Evolutionary conservation across 2,888 invertebrate species (phyloP).

Genomic region (Drosophila kokeensis): DNA sequence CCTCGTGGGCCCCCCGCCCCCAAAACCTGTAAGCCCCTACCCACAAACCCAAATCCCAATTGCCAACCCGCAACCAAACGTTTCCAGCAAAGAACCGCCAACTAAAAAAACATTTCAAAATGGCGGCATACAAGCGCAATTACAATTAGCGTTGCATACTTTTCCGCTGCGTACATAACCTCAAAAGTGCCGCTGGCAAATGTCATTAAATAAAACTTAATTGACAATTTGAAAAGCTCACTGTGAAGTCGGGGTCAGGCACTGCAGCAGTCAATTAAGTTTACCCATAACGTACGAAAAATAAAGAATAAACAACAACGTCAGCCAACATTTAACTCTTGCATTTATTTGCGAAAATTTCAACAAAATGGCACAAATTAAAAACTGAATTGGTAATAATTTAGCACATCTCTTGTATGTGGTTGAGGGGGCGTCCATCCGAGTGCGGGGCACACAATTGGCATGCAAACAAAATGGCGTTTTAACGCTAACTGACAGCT

Average conservation of each 20-base stretch:
- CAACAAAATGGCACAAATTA: slow-evolving; percentile 75
- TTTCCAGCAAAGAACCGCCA: slow-evolving; percentile 8
- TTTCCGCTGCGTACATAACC: slow-evolving; percentile 64
- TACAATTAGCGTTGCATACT: slow-evolving; percentile 78
- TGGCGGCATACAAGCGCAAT: slow-evolving; percentile 67
- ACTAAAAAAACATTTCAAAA: slow-evolving; percentile 67
- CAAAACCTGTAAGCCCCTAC: neutral
- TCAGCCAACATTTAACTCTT: slow-evolving; percentile 62
- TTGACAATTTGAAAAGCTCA: slow-evolving; percentile 77
- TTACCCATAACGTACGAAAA: slow-evolving; percentile 38
- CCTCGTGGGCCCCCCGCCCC: neutral
- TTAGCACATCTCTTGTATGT: slow-evolving; percentile 70
- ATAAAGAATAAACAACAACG: slow-evolving; percentile 40
- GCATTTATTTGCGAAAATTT: slow-evolving; percentile 71
- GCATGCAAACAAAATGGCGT: slow-evolving; percentile 77
- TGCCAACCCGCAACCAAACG: neutral
- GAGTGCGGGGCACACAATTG: slow-evolving; percentile 29
- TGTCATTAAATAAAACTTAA: slow-evolving; percentile 82
- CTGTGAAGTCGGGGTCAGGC: slow-evolving; percentile 6
- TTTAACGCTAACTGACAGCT: slow-evolving; percentile 81
- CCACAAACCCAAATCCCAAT: neutral
- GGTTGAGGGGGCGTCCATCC: neutral
- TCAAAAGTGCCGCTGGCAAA: slow-evolving; percentile 69
- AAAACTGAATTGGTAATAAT: slow-evolving; percentile 80
- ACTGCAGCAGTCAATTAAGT: slow-evolving; percentile 76